Percentiles rank a stretch among this genome's conserved stretches.
Evolutionary conservation across 2,113 vertebrate genomes (phyloP).

Genomic region (Acrocephalus arundinaceus): DNA sequence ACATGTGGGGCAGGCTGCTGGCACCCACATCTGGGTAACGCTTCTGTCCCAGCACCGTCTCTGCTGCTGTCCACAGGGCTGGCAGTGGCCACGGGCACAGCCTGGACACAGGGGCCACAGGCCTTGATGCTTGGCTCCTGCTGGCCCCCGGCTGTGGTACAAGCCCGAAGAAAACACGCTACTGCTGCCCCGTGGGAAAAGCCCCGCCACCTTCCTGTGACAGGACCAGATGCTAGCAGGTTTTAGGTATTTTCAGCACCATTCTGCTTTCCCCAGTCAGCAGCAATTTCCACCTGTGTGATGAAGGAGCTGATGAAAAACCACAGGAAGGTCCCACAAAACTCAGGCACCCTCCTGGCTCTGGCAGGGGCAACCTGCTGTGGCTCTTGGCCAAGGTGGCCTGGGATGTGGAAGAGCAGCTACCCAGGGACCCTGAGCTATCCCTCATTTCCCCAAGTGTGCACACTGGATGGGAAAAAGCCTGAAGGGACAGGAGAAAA

Average conservation of each 20-base stretch:
- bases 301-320: neutral
- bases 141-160: neutral
- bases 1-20: rapidly evolving
- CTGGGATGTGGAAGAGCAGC: neutral
- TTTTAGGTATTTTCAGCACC: neutral
- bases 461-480: neutral
- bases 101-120: neutral
- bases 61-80: rapidly evolving
- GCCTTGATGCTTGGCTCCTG: rapidly evolving
- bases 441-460: rapidly evolving
- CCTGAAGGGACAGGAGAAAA: neutral
- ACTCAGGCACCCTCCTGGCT: neutral
- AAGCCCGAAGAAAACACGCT: neutral
- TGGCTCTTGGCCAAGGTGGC: neutral
- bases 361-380: neutral
- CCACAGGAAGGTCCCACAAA: neutral
- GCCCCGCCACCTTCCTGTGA: neutral
- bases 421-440: neutral
- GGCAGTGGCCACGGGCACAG: rapidly evolving
- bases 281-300: neutral
- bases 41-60: rapidly evolving
- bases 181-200: neutral
- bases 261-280: neutral
- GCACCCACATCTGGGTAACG: rapidly evolving
- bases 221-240: neutral